phyloP scores from a whole-genome alignment of 2,113 vertebrate genomes.

The Malurus elegans region DNA sequence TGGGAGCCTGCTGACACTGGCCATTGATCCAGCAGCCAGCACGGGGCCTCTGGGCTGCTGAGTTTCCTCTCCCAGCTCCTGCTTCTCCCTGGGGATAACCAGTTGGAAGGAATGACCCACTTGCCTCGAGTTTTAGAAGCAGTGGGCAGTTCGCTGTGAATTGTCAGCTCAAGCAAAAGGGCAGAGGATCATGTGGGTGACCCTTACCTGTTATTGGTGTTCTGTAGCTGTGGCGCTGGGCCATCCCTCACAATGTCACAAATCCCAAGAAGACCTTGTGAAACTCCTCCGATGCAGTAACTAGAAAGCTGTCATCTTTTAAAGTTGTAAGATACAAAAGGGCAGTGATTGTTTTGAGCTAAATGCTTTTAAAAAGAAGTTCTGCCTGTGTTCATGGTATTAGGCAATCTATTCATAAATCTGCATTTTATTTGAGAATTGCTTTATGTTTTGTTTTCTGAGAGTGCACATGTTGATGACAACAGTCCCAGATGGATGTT shows the following conservation, averaged over 20 bases:
- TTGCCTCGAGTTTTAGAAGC: conserved; percentile 46
- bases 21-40: conserved; percentile 74
- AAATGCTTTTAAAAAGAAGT: background rate
- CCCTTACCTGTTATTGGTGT: background rate
- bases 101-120: conserved; percentile 46
- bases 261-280: conserved; percentile 3
- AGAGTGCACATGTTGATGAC: background rate
- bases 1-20: conserved; percentile 72
- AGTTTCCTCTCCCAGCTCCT: conserved; percentile 27
- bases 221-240: background rate
- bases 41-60: conserved; percentile 33
- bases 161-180: conserved; percentile 49
- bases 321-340: background rate
- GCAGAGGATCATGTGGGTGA: background rate
- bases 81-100: conserved; percentile 65
- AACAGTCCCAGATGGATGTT: background rate
- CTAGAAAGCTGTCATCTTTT: background rate
- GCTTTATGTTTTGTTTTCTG: background rate
- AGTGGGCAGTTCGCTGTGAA: conserved; percentile 52
- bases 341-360: background rate
- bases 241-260: background rate
- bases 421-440: background rate
- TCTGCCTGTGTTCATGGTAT: background rate
- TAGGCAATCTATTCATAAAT: background rate
- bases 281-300: background rate